These are phyloP conservation scores for Phaenicophaeus curvirostris DNA, from an alignment of 2,797 vertebrate species.

Conservation along the genomic window DNA sequence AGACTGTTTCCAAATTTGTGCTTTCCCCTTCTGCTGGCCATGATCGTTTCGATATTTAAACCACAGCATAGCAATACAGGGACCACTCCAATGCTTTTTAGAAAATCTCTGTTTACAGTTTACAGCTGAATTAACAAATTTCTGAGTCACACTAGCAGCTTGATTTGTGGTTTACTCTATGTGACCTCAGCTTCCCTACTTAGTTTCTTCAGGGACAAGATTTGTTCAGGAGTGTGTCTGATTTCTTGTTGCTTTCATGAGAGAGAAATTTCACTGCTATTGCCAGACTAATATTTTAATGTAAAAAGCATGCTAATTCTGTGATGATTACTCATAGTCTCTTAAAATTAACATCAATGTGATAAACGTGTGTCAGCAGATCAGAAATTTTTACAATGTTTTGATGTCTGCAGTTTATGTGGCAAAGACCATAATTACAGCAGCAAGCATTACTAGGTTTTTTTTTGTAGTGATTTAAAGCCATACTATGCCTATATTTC, in stretches of 20 bases:
- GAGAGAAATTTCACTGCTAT: neutral
- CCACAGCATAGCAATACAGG: neutral
- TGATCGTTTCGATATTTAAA: neutral
- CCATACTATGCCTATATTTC: neutral
- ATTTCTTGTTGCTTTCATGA: neutral
- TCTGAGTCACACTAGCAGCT: neutral
- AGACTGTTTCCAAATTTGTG: neutral
- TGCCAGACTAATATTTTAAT: neutral
- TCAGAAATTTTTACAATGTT: neutral
- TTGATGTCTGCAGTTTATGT: neutral
- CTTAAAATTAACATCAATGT: neutral
- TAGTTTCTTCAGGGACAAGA: neutral
- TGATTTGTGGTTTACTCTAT: neutral
- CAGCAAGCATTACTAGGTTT: neutral
- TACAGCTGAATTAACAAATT: neutral
- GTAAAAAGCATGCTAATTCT: neutral
- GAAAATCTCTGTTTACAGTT: slow-evolving; percentile 9
- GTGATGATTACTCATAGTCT: neutral
- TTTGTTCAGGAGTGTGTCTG: neutral
- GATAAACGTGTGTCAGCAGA: neutral
- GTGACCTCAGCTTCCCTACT: neutral
- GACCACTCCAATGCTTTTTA: neutral
- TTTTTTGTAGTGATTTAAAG: neutral
- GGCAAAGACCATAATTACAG: neutral
- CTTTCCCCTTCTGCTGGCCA: neutral